phyloP scores from a whole-genome alignment of 2,888 invertebrate species.

The Cheilosia vernalis region DNA sequence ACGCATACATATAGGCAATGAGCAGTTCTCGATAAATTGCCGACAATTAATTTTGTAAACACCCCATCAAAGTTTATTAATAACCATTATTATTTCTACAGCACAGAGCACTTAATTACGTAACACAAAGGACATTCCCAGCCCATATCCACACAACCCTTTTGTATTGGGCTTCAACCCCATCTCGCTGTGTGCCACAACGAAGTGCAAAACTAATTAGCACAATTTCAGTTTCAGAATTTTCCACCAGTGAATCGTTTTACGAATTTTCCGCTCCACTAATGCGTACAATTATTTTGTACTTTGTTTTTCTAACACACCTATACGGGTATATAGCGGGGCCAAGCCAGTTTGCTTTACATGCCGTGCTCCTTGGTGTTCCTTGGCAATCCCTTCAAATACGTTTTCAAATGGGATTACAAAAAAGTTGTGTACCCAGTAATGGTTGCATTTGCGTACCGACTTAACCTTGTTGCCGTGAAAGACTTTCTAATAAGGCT shows the following conservation, averaged over 20 bases:
- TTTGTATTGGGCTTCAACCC: constrained; percentile 22
- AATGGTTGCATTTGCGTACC: constrained; percentile 3
- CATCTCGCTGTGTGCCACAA: constrained; percentile 1
- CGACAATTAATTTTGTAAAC: constrained; percentile 67
- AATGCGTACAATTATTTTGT: constrained; percentile 73
- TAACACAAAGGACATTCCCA: constrained; percentile 52
- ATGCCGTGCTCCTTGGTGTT: constrained; percentile 35
- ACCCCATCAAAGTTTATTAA: constrained; percentile 73
- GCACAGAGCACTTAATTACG: constrained; percentile 63
- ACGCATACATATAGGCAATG: too few relatives aligned
- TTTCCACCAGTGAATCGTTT: constrained; percentile 66
- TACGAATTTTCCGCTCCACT: constrained; percentile 75
- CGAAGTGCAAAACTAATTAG: constrained; percentile 71
- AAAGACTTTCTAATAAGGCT: constrained; percentile 4
- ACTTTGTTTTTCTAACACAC: constrained; percentile 50
- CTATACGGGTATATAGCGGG: not conserved
- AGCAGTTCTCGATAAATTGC: constrained; percentile 27
- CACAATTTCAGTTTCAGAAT: constrained; percentile 65
- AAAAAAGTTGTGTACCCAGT: constrained; percentile 10
- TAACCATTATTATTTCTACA: constrained; percentile 64
- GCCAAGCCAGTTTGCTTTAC: constrained; percentile 36
- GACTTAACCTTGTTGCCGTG: constrained; percentile 6
- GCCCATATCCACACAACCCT: constrained; percentile 40
- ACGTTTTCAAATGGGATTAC: constrained; percentile 41
- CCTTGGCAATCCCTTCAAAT: constrained; percentile 11